Evolutionary conservation across 2,113 vertebrate genomes (phyloP).

Genomic region (Neodontobutis hainanensis): DNA sequence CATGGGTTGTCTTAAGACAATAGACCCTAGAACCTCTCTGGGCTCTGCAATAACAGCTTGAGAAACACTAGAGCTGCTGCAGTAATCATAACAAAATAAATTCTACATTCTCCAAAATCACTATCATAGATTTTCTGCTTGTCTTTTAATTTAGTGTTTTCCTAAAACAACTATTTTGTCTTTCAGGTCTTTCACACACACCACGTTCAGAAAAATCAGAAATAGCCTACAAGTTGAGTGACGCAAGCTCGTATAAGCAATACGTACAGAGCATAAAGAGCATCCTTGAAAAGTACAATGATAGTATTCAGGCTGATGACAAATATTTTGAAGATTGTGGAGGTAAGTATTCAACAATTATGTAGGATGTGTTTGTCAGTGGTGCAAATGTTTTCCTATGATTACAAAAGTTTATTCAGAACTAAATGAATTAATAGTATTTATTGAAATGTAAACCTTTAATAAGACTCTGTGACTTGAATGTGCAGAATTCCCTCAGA

Average conservation of each 20-base stretch:
- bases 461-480: slow-evolving; percentile 3
- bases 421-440: neutral
- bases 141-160: neutral
- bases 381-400: no score
- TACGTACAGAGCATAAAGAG: slow-evolving; percentile 68
- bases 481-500: slow-evolving; percentile 52
- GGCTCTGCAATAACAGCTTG: neutral
- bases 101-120: neutral
- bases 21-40: slow-evolving; percentile 15
- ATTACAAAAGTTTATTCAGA: neutral
- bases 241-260: slow-evolving; percentile 35
- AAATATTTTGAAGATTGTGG: slow-evolving; percentile 82
- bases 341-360: slow-evolving; percentile 74
- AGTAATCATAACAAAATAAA: neutral
- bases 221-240: slow-evolving; percentile 74
- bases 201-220: slow-evolving; percentile 82
- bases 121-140: neutral
- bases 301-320: slow-evolving; percentile 45
- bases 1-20: slow-evolving; percentile 39
- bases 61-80: neutral
- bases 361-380: no score
- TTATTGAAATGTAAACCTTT: neutral
- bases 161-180: neutral
- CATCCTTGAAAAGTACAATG: slow-evolving; percentile 77
- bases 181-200: slow-evolving; percentile 79